Conservation (phyloP, 2,797 vertebrate species). For the Catostomus latipinnis region DNA sequence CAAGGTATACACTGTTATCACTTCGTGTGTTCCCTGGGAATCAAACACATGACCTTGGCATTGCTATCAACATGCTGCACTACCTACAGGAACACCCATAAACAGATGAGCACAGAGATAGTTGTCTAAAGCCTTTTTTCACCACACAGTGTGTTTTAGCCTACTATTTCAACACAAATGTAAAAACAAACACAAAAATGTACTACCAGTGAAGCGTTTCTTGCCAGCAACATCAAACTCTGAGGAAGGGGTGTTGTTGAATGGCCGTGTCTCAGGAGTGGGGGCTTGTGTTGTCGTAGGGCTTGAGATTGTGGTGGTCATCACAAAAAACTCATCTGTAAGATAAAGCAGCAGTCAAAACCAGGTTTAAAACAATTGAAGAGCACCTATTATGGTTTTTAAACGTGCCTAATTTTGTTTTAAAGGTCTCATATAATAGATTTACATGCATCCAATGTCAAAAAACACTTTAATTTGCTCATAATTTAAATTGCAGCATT, state of each 20-base stretch:
- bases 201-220: conserved; percentile 91
- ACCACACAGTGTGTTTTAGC: neutral
- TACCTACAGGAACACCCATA: too few species aligned
- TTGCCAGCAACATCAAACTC: conserved; percentile 89
- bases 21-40: too few species aligned
- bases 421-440: too few species aligned
- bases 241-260: conserved; percentile 80
- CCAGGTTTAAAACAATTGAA: neutral
- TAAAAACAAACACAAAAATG: neutral
- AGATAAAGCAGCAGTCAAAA: conserved; percentile 52
- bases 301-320: conserved; percentile 71
- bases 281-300: conserved; percentile 47
- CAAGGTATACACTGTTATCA: too few species aligned
- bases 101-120: neutral
- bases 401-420: too few species aligned
- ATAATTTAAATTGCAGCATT: too few species aligned
- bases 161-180: neutral
- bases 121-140: neutral
- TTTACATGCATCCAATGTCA: too few species aligned
- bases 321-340: conserved; percentile 78
- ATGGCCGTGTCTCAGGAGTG: conserved; percentile 54
- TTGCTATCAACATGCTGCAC: too few species aligned
- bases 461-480: too few species aligned
- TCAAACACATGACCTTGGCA: too few species aligned
- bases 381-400: too few species aligned